These are phyloP conservation scores for Scomberomorus guttatus DNA, from an alignment of 2,797 vertebrate species.

Conservation along the genomic window DNA sequence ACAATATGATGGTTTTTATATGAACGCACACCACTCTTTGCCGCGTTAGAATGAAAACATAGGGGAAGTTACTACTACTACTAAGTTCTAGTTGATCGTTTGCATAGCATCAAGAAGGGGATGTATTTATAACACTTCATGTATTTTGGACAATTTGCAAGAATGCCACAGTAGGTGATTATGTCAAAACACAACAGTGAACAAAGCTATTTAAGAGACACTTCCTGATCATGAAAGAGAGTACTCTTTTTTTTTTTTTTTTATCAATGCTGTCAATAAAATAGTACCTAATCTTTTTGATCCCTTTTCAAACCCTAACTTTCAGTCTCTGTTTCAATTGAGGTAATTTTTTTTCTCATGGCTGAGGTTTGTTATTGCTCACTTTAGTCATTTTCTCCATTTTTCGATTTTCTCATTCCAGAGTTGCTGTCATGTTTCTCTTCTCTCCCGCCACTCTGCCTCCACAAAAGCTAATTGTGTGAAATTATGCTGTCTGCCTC, in stretches of 20 bases:
- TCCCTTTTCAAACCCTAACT: conserved; percentile 31
- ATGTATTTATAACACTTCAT: neutral
- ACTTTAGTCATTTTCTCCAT: conserved; percentile 41
- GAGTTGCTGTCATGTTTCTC: conserved; percentile 65
- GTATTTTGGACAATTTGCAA: conserved; percentile 11
- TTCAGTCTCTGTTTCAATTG: conserved; percentile 51
- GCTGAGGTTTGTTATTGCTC: conserved; percentile 59
- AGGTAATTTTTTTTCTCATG: conserved; percentile 28
- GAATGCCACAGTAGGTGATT: neutral
- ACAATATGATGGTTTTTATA: neutral
- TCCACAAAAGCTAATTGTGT: conserved; percentile 78
- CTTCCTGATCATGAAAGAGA: conserved; percentile 38
- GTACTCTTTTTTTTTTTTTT: neutral
- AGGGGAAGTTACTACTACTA: neutral
- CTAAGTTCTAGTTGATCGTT: neutral
- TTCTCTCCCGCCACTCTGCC: conserved; percentile 59
- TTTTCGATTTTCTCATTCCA: conserved; percentile 65
- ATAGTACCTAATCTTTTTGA: conserved; percentile 14
- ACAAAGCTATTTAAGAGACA: conserved; percentile 17
- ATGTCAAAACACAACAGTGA: conserved; percentile 10
- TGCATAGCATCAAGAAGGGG: neutral
- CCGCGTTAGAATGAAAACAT: neutral
- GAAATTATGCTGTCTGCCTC: conserved; percentile 77
- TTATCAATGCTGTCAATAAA: conserved; percentile 49
- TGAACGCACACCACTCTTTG: neutral